These are phyloP conservation scores for Drosophila mulleri DNA, from an alignment of 2,888 invertebrate genomes.

Conservation along the genomic window DNA sequence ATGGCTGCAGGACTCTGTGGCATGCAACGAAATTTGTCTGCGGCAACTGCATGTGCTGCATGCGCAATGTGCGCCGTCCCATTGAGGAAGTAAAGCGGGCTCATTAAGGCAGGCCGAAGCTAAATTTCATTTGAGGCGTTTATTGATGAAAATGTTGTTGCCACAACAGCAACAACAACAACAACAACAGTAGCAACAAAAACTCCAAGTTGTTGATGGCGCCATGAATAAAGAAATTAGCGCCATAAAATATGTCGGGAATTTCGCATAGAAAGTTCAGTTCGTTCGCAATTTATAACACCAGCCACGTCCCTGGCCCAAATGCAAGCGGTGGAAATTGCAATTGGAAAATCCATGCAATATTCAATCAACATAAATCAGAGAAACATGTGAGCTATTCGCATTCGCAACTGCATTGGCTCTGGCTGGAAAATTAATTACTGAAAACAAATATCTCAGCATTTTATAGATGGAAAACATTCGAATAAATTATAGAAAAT, in stretches of 20 bases:
- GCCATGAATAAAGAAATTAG: conserved; percentile 78
- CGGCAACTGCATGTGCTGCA: conserved; percentile 70
- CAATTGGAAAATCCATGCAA: conserved; percentile 56
- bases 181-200: conserved; percentile 1
- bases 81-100: conserved; percentile 21
- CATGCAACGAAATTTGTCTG: conserved; percentile 79
- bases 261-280: conserved; percentile 58
- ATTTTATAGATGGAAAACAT: background rate
- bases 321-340: conserved; percentile 24
- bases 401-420: background rate
- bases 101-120: conserved; percentile 53
- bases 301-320: conserved; percentile 49
- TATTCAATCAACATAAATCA: conserved; percentile 48
- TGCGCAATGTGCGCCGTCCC: conserved; percentile 54
- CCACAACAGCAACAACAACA: conserved; percentile 5
- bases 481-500: background rate
- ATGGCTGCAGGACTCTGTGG: conserved; percentile 66
- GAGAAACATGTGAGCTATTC: conserved; percentile 1
- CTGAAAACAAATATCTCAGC: background rate
- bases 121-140: conserved; percentile 48
- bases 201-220: conserved; percentile 27
- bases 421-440: background rate
- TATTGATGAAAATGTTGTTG: conserved; percentile 44
- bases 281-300: conserved; percentile 43
- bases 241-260: conserved; percentile 57